Base-by-base conservation (phyloP, 2,797 vertebrate genomes). In the Clarias laeviceps region DNA sequence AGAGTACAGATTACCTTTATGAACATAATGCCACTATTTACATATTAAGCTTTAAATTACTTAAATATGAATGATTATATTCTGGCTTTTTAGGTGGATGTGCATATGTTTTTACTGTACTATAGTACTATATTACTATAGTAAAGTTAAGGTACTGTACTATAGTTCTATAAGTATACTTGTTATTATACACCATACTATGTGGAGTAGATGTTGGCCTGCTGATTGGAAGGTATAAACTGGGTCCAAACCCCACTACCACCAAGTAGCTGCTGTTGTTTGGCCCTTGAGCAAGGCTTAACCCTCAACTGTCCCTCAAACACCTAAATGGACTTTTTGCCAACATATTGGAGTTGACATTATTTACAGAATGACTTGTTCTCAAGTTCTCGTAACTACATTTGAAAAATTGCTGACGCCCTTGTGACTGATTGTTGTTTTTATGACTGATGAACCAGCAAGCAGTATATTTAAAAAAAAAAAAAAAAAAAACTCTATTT, bases 1-100 rank as follows among this genome's bases (percentile, higher is more conserved):
- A 45, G n/a, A 73, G 11, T n/a, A 73, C 70, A 50, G 70, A 50
- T 73, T n/a, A 69, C 34, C 18, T 69, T 73, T 50, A 45, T 50
- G 37, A 72, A 72, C 69, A 24, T 14, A 72, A 45, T 72, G 37
- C 22, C 22, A 72, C 1, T 40, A 14, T 72, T 24, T 72, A n/a
- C 40, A 15, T 73, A 73, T 73, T n/a, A 73, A 45, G 1, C 40
- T 7, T 50, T 50, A 50, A 3, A 73, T 45, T 72, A 40, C 24
- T 45, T 45, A 7, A 45, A 73, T 15, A 2, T 50, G 14, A n/a
- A 7, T n/a, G 27, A 50, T 72, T 50, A 15, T n/a, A 72, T 72
- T 5, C 40, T 45, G 69, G 24, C 40, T 73, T 22, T 54, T 56
- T 56, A 54, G 9, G 9, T 32, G 24, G 70, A 54, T 50, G 4